Evolutionary conservation across 2,797 vertebrate species (phyloP).

Genomic region (Molossus molossus): DNA sequence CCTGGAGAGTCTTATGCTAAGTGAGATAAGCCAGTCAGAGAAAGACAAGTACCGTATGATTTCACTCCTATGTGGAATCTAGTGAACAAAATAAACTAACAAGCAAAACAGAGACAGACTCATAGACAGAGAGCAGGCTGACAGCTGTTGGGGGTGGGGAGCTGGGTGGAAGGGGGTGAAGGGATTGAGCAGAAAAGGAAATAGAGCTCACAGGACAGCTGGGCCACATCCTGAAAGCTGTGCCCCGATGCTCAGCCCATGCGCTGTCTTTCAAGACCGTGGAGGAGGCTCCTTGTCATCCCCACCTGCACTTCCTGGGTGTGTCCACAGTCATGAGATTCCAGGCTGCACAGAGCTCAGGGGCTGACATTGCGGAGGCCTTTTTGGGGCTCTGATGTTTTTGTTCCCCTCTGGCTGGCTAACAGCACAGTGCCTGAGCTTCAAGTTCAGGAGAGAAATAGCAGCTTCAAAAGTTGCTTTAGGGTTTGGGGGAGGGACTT

Average conservation of each 20-base stretch:
- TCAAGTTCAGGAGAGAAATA: background rate
- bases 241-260: background rate
- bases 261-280: background rate
- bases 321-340: background rate
- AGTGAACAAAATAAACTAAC: background rate
- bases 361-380: background rate
- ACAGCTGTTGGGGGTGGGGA: background rate
- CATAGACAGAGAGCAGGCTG: background rate
- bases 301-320: background rate
- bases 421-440: background rate
- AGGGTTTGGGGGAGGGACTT: background rate
- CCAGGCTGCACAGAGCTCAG: background rate
- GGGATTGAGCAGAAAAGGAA: too few species aligned
- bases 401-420: background rate
- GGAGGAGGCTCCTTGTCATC: background rate
- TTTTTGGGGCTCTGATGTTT: background rate
- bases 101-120: background rate
- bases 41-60: background rate
- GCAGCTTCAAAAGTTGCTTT: background rate
- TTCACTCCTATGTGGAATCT: background rate
- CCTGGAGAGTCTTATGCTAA: background rate
- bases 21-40: background rate
- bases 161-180: too few species aligned
- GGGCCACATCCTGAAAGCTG: accelerated
- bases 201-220: background rate